phyloP scores from a whole-genome alignment of 2,888 invertebrate species.

The Habrosyne pyritoides region DNA sequence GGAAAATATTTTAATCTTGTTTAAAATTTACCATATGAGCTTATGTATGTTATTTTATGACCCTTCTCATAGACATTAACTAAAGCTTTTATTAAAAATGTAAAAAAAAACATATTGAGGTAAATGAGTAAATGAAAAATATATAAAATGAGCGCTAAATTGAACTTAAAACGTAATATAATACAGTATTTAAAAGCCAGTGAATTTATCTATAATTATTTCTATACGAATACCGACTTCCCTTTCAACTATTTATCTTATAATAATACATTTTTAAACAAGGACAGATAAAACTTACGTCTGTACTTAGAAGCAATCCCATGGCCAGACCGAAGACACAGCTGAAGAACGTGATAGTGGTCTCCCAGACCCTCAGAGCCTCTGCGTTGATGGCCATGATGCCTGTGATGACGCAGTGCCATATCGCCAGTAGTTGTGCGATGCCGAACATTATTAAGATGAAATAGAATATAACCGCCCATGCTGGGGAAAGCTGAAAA shows the following conservation, averaged over 20 bases:
- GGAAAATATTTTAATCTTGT: conserved; percentile 17
- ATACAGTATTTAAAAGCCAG: no score
- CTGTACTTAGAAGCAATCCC: conserved; percentile 94
- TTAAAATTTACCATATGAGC: no score
- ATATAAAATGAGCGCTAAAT: no score
- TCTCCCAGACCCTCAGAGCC: conserved; percentile 90
- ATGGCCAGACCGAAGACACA: conserved; percentile 92
- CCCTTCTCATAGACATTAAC: no score
- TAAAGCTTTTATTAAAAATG: no score
- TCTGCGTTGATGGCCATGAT: conserved; percentile 91
- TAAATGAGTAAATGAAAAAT: no score
- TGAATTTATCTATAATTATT: no score
- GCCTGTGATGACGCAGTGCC: conserved; percentile 95
- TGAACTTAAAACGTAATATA: no score
- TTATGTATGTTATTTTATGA: no score
- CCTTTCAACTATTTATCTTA: no score
- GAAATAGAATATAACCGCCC: conserved; percentile 94
- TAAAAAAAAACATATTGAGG: background rate
- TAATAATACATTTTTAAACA: background rate
- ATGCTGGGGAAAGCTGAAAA: conserved; percentile 90
- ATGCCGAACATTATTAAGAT: conserved; percentile 93
- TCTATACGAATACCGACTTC: no score
- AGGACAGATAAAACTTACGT: conserved; percentile 81
- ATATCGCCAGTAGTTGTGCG: conserved; percentile 94
- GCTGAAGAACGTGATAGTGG: conserved; percentile 91